These are phyloP conservation scores for Idaea dimidiata DNA, from an alignment of 2,888 invertebrate genomes.

Conservation along the genomic window DNA sequence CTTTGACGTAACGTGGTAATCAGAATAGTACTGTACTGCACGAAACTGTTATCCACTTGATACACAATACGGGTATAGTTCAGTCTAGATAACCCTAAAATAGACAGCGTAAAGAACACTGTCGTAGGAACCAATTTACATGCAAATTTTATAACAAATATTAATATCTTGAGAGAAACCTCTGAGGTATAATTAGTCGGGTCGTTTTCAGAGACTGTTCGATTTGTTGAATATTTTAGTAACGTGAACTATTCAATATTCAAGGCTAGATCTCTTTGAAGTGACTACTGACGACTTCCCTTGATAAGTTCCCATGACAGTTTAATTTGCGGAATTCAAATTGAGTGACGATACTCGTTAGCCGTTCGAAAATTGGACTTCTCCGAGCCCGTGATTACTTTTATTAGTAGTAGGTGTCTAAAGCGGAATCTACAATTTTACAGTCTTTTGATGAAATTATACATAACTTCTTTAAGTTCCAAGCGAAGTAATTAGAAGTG, in stretches of 20 bases:
- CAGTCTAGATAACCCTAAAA: neutral
- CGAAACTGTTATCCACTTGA: too few species aligned
- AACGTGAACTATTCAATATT: conserved; percentile 68
- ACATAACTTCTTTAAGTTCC: neutral
- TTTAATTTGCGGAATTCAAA: conserved; percentile 58
- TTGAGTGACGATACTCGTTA: conserved; percentile 37
- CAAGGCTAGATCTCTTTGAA: conserved; percentile 57
- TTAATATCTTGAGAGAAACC: conserved; percentile 46
- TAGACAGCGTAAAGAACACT: neutral
- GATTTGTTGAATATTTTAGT: conserved; percentile 66
- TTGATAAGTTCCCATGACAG: conserved; percentile 60
- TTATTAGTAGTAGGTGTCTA: conserved; percentile 3
- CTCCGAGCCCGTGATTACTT: conserved; percentile 2
- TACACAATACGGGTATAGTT: too few species aligned
- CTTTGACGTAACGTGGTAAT: too few species aligned
- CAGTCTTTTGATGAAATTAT: neutral
- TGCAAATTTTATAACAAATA: conserved; percentile 31
- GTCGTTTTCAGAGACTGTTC: conserved; percentile 40
- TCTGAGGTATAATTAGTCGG: conserved; percentile 53
- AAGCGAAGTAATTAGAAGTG: neutral
- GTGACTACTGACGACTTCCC: conserved; percentile 40
- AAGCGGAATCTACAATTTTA: neutral
- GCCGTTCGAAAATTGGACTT: neutral
- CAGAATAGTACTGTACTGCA: too few species aligned
- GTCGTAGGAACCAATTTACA: conserved; percentile 21